A percentile compares a stretch with the other conserved stretches of the same genome.
Conservation (phyloP, 2,797 vertebrate species). For the Potorous gilbertii region DNA sequence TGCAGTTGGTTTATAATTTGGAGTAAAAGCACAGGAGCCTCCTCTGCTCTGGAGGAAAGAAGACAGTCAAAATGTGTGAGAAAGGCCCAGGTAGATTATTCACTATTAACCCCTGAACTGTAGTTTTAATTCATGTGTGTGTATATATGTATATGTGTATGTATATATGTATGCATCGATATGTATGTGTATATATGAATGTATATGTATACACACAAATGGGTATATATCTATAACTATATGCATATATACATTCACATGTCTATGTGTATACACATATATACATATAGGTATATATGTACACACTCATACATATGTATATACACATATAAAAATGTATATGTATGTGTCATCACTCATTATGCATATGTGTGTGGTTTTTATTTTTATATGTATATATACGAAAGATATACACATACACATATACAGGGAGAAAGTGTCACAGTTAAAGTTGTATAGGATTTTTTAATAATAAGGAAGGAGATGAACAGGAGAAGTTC, state of each 20-base stretch:
- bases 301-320: not conserved
- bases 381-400: not conserved
- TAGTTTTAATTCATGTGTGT: not conserved
- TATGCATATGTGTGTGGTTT: not conserved
- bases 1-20: slow-evolving; percentile 75
- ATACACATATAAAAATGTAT: too few relatives aligned
- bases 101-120: slow-evolving; percentile 85
- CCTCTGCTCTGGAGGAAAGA: slow-evolving; percentile 79
- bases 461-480: slow-evolving; percentile 86
- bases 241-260: too few relatives aligned
- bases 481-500: slow-evolving; percentile 85
- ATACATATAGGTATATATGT: too few relatives aligned
- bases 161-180: too few relatives aligned
- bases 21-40: slow-evolving; percentile 71
- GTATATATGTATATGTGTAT: not conserved
- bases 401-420: not conserved
- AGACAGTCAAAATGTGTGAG: slow-evolving; percentile 79
- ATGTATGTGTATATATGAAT: too few relatives aligned
- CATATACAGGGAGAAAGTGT: slow-evolving; percentile 78
- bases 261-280: not conserved
- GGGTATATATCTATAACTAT: not conserved
- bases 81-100: slow-evolving; percentile 81
- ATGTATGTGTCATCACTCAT: not conserved
- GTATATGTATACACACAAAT: not conserved
- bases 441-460: slow-evolving; percentile 78